These are phyloP conservation scores for Aphodius sticticus DNA, from an alignment of 2,888 invertebrate genomes.

Conservation along the genomic window DNA sequence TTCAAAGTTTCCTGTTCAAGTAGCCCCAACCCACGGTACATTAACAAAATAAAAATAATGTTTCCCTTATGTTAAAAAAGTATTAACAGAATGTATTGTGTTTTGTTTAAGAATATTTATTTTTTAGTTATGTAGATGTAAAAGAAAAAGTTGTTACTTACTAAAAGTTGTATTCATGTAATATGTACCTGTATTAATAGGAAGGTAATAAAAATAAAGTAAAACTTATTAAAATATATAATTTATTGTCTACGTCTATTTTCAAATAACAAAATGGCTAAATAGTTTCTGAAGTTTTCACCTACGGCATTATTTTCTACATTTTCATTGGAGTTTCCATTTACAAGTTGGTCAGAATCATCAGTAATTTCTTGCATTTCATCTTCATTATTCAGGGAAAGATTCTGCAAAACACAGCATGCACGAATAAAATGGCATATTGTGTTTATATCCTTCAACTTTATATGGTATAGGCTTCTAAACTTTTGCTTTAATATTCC, in stretches of 20 bases:
- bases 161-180: too few relatives aligned
- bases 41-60: not conserved
- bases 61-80: not conserved
- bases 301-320: not conserved
- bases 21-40: not conserved
- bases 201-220: too few relatives aligned
- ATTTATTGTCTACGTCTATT: not conserved
- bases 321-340: not conserved
- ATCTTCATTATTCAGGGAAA: not conserved
- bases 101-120: not conserved
- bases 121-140: too few relatives aligned
- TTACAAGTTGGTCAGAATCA: not conserved
- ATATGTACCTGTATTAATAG: too few relatives aligned
- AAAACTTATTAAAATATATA: not conserved
- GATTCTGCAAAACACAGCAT: not conserved
- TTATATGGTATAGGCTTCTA: not conserved
- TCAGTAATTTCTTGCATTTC: not conserved
- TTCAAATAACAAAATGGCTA: not conserved
- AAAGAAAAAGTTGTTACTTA: too few relatives aligned
- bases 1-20: not conserved
- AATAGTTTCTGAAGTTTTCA: not conserved
- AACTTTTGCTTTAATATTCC: constrained; percentile 4
- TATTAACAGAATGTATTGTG: not conserved
- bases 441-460: constrained; percentile 4
- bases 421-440: not conserved